Evolutionary conservation across 2,888 invertebrate species (phyloP).

Genomic region (Dioctria linearis): DNA sequence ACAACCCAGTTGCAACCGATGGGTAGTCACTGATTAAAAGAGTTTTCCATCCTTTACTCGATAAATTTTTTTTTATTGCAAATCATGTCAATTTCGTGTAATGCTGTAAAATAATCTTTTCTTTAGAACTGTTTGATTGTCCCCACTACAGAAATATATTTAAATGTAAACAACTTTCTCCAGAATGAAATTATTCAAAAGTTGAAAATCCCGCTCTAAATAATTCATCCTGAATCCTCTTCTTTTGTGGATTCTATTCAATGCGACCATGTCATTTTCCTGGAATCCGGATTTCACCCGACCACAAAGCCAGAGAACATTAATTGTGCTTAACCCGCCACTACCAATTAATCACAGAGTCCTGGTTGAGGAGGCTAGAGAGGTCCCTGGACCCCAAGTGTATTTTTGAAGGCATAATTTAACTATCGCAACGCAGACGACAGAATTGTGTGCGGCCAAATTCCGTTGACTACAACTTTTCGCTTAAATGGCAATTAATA

Average conservation of each 20-base stretch:
- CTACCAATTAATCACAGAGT: conserved; percentile 43
- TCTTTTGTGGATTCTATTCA: conserved; percentile 20
- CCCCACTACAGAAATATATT: not conserved
- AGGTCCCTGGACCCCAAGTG: not conserved
- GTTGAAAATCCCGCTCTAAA: conserved; percentile 38
- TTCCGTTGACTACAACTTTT: conserved; percentile 12
- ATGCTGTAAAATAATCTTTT: not conserved
- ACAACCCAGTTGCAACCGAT: too few relatives aligned
- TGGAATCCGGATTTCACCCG: not conserved
- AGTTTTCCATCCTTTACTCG: too few relatives aligned
- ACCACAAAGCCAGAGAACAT: conserved; percentile 29
- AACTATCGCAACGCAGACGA: conserved; percentile 12
- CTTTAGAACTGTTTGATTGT: not conserved
- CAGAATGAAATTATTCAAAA: conserved; percentile 35
- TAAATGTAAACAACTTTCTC: conserved; percentile 2
- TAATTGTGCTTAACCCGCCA: conserved; percentile 50
- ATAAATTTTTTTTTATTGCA: too few relatives aligned
- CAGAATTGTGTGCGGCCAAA: conserved; percentile 13
- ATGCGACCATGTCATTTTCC: conserved; percentile 34
- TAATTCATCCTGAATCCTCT: conserved; percentile 36
- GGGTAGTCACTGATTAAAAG: too few relatives aligned
- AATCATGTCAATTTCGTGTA: too few relatives aligned
- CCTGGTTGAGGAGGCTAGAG: not conserved
- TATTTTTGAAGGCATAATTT: conserved; percentile 28
- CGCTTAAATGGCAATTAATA: conserved; percentile 44